A percentile compares a stretch with the other conserved stretches of the same genome.
Conservation (phyloP, 2,113 vertebrate genomes). For the Tapirus terrestris region DNA sequence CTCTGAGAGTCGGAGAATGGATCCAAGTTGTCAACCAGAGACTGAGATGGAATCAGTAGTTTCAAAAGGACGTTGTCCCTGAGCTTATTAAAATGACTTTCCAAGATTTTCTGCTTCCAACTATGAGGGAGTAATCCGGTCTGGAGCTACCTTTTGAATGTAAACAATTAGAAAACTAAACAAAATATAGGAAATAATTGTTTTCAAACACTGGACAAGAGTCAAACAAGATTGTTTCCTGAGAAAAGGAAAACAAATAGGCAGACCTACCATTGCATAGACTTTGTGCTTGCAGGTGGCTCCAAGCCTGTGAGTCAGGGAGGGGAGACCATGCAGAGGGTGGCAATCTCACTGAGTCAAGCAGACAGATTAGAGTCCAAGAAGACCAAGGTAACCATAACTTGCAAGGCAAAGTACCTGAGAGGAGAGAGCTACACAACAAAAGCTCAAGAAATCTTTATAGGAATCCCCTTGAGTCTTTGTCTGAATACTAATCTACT, state of each 20-base stretch:
- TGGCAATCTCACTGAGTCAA: neutral
- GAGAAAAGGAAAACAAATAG: neutral
- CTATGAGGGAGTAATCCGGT: neutral
- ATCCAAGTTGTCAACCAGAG: neutral
- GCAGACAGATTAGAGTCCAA: neutral
- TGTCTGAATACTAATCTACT: neutral
- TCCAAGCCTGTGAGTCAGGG: neutral
- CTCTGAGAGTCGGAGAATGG: neutral
- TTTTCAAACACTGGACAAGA: neutral
- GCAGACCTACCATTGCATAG: neutral
- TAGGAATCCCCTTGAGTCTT: neutral
- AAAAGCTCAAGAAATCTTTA: neutral
- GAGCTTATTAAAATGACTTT: neutral
- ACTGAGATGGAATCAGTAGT: neutral
- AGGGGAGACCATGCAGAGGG: neutral
- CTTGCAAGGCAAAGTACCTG: neutral
- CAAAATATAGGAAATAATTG: neutral
- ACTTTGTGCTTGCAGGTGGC: neutral
- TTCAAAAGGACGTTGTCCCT: neutral
- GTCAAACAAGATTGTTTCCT: neutral
- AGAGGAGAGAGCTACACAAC: neutral
- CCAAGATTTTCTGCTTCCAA: neutral
- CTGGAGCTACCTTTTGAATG: neutral
- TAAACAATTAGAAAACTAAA: neutral
- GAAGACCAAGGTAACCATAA: neutral